A percentile compares a stretch with the other conserved stretches of the same genome.
Conservation (phyloP, 1,140 invertebrate species). For the Macrobrachium rosenbergii region DNA sequence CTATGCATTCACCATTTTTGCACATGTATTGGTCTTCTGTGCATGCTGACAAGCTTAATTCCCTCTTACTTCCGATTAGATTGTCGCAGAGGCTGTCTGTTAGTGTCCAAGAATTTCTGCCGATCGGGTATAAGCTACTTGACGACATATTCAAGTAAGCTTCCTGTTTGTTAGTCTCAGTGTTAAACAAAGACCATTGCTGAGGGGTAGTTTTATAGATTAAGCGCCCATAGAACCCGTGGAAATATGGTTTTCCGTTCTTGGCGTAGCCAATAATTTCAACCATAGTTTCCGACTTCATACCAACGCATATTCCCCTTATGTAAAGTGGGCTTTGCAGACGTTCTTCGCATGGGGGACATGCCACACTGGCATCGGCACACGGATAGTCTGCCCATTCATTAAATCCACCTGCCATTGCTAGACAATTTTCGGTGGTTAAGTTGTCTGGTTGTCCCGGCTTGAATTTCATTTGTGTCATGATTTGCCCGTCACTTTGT, state of each 20-base stretch:
- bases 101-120: constrained; percentile 30
- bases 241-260: constrained; percentile 34
- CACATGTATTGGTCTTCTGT: constrained; percentile 38
- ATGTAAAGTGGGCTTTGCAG: constrained; percentile 4
- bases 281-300: constrained; percentile 32
- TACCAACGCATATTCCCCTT: constrained; percentile 20
- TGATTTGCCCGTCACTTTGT: not conserved
- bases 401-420: not conserved
- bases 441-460: constrained; percentile 42
- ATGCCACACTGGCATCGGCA: not conserved
- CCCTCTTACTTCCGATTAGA: not conserved
- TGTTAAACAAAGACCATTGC: constrained; percentile 30
- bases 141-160: constrained; percentile 30
- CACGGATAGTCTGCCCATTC: not conserved
- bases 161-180: not conserved
- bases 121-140: constrained; percentile 29
- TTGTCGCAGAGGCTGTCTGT: constrained; percentile 19
- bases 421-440: constrained; percentile 24
- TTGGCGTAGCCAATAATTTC: constrained; percentile 31
- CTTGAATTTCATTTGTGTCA: constrained; percentile 13
- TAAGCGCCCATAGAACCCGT: constrained; percentile 41
- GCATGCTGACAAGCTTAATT: constrained; percentile 36
- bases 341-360: constrained; percentile 8
- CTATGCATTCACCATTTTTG: constrained; percentile 42
- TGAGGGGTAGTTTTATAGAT: constrained; percentile 1